A percentile compares a stretch with the other conserved stretches of the same genome.
Conservation (phyloP, 2,113 vertebrate species). For the Vidua macroura region DNA sequence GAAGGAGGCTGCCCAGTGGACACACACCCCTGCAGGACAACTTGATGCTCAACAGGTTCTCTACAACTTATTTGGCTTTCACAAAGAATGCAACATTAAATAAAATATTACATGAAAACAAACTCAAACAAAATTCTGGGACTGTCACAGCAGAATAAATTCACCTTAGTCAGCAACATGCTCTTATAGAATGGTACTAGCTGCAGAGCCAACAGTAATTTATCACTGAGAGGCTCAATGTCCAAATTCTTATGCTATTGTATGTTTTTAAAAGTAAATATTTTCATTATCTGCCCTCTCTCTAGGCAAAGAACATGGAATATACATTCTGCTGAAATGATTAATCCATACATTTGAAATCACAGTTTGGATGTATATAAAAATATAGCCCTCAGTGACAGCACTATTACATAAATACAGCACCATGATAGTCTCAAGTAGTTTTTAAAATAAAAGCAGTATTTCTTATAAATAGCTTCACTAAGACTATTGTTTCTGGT, state of each 20-base stretch:
- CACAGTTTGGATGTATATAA: not conserved
- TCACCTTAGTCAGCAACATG: not conserved
- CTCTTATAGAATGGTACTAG: not conserved
- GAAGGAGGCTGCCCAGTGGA: not conserved
- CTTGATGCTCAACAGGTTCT: not conserved
- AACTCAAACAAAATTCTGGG: not conserved
- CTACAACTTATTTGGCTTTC: not conserved
- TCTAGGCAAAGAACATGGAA: not conserved
- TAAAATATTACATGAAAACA: not conserved
- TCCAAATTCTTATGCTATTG: not conserved
- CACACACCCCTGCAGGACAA: not conserved
- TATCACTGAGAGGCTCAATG: not conserved
- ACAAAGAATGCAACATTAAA: not conserved
- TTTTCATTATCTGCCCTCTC: not conserved
- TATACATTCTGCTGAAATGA: not conserved
- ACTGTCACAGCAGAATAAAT: not conserved
- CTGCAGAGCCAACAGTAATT: not conserved
- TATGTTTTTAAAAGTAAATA: not conserved
- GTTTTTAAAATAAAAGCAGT: not conserved
- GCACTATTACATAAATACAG: not conserved
- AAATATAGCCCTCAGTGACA: not conserved
- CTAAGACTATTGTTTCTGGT: not conserved
- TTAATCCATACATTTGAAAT: not conserved
- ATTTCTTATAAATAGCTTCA: not conserved
- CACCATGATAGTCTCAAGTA: not conserved